These are phyloP conservation scores for Entomobrya multifasciata DNA, from an alignment of 2,888 invertebrate species.

Conservation along the genomic window DNA sequence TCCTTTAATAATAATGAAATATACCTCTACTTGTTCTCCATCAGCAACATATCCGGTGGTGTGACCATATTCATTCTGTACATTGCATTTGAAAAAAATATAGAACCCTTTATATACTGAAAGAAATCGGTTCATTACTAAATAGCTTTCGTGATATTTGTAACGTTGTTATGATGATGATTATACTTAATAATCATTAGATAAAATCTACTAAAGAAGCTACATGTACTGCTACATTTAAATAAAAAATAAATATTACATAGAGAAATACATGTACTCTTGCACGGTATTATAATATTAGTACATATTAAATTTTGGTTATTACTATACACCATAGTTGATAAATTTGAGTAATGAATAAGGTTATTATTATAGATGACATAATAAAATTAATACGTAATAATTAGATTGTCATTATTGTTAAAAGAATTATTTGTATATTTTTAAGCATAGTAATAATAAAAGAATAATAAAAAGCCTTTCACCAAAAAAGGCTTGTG, in stretches of 20 bases:
- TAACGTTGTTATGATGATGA: constrained; percentile 64
- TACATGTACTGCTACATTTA: constrained; percentile 54
- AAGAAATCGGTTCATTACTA: constrained; percentile 63
- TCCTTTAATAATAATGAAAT: constrained; percentile 14
- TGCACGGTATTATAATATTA: constrained; percentile 69
- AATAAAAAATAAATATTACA: constrained; percentile 5
- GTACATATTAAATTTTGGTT: constrained; percentile 8
- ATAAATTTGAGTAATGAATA: neutral
- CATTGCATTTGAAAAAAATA: neutral
- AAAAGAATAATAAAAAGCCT: constrained; percentile 16
- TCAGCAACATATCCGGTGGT: constrained; percentile 72
- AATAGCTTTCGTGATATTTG: constrained; percentile 73
- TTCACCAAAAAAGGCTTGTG: constrained; percentile 22
- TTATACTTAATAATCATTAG: neutral
- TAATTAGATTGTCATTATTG: neutral
- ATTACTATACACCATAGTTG: neutral
- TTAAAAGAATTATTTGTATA: neutral
- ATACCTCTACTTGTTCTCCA: constrained; percentile 44
- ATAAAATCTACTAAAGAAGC: constrained; percentile 51
- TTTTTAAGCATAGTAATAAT: constrained; percentile 19
- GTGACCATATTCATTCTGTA: constrained; percentile 55
- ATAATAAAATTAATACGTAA: neutral
- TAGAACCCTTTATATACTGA: constrained; percentile 23
- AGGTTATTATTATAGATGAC: neutral
- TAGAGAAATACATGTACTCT: constrained; percentile 57